Evolutionary conservation across 1,140 invertebrate species (phyloP), one percentile per base, ranked within the genome.

Genomic region (Eumeta japonica): DNA sequence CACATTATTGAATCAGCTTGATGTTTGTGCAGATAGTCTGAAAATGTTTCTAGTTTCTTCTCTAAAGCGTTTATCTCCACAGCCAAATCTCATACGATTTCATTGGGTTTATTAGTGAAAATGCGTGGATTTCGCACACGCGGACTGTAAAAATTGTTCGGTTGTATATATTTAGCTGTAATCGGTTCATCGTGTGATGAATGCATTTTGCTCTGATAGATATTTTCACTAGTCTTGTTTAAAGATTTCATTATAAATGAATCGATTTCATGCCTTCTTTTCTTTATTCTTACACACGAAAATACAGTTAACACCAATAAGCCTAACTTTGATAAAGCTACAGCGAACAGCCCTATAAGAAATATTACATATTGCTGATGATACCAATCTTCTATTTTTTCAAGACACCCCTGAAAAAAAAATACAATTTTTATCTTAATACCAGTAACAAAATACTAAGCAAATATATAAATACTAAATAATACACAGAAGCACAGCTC

Each of bases 311-410:
- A 83, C 2, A 89, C 62, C 4, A 89, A 63, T 0, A 86, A 81
- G 24, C 77, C 78, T 28, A 89, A 79, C 70, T 89, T 86, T 16
- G 88, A 76, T 7, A 87, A 48, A 2, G 86, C 81, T 9, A 87
- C 58, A 0, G 81, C 62, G 15, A 89, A 67, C 3, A 86, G 80
- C 16, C 83, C 78, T 2, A 78, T 67, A 19, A 91, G 70, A 41
- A 91, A 82, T 28, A 87, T 75, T 9, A 88, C 60, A 20, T 87
- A 87, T 50, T 91, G 87, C 19, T 86, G 78, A 29, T 86, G 79
- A 39, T 88, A 85, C 87, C 89, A 92, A 37, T 79, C 76, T 63
- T 90, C 86, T 15, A 92, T 67, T 58, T 80, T 79, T 12, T 72
- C 68, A 3, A 87, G 55, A 45, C 89, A 91, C 10, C 88, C 85